Conservation (phyloP, 2,113 vertebrate genomes). For the Buteo buteo region DNA sequence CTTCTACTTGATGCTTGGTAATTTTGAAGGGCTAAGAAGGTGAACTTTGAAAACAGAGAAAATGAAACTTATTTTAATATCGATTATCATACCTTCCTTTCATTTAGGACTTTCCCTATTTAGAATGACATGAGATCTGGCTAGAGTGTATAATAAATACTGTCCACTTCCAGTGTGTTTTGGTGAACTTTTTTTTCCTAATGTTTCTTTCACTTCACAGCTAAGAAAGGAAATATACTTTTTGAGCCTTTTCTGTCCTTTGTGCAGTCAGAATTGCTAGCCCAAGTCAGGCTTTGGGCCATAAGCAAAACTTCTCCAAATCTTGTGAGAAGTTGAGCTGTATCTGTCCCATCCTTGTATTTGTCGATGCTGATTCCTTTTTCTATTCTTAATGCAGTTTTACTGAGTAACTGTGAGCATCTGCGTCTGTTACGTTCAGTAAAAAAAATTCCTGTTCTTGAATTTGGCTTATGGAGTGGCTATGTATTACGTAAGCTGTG, state of each 20-base stretch:
- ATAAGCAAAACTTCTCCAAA: background rate
- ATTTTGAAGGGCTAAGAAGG: background rate
- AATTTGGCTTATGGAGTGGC: background rate
- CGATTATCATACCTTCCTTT: background rate
- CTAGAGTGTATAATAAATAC: background rate
- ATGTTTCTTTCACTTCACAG: background rate
- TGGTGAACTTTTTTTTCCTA: background rate
- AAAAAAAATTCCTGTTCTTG: background rate
- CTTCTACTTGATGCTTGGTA: conserved; percentile 89
- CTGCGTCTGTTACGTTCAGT: background rate
- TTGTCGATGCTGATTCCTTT: background rate
- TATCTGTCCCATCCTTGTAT: background rate
- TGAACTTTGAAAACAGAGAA: background rate
- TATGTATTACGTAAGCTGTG: background rate
- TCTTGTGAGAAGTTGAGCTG: background rate
- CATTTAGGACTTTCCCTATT: background rate
- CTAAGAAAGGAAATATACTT: background rate
- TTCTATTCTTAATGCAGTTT: background rate
- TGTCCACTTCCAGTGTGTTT: background rate
- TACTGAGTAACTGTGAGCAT: background rate
- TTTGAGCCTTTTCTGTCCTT: background rate
- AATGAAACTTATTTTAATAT: background rate
- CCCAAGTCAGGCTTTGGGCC: background rate
- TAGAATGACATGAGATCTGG: background rate
- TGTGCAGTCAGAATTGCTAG: background rate